Percentiles rank a stretch among this genome's conserved stretches.
Conservation (phyloP, 2,888 invertebrate genomes). For the Dyspetes luteomarginatus region DNA sequence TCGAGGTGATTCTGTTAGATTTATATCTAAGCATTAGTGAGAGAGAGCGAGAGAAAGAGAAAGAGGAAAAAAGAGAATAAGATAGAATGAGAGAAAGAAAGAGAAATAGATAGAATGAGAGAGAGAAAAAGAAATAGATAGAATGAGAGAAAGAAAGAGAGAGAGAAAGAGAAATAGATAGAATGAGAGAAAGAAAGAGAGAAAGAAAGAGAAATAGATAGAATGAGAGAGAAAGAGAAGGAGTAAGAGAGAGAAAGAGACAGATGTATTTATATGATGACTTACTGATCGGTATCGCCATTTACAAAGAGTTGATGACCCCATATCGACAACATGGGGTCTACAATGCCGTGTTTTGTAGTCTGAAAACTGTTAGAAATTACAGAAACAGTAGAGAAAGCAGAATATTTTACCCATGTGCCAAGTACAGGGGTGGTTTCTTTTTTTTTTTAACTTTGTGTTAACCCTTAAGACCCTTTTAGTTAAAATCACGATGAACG, state of each 20-base stretch:
- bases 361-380: slow-evolving; percentile 86
- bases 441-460: slow-evolving; percentile 44
- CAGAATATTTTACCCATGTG: slow-evolving; percentile 58
- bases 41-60: background rate
- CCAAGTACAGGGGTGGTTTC: slow-evolving; percentile 40
- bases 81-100: background rate
- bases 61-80: background rate
- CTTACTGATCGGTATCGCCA: slow-evolving; percentile 99
- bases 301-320: slow-evolving; percentile 98
- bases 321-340: slow-evolving; percentile 99
- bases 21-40: no score
- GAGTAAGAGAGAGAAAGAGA: slow-evolving; percentile 42
- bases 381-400: slow-evolving; percentile 79
- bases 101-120: background rate
- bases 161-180: slow-evolving; percentile 10
- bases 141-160: background rate
- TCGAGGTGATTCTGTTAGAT: no score
- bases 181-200: slow-evolving; percentile 34
- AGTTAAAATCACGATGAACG: slow-evolving; percentile 27
- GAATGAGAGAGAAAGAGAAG: slow-evolving; percentile 23
- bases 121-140: background rate
- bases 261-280: slow-evolving; percentile 83
- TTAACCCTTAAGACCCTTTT: slow-evolving; percentile 66
- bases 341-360: slow-evolving; percentile 97
- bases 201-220: background rate